Percentiles rank a stretch among this genome's conserved stretches.
phyloP scores from a whole-genome alignment of 2,888 invertebrate genomes.

The Aporophyla nigra region DNA sequence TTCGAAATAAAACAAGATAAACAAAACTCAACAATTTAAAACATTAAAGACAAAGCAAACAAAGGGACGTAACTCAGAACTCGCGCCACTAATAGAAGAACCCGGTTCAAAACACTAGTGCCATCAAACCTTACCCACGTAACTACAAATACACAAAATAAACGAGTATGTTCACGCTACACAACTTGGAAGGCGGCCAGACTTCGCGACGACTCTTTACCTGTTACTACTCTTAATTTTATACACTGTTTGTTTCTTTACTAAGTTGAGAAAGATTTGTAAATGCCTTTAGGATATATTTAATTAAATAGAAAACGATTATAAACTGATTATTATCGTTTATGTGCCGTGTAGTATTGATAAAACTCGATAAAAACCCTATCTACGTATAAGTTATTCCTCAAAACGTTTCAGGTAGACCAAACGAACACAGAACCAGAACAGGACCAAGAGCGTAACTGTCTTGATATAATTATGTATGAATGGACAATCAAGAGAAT shows the following conservation, averaged over 20 bases:
- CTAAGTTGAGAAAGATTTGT: slow-evolving; percentile 5
- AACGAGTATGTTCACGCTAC: slow-evolving; percentile 50
- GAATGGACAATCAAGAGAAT: not conserved
- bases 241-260: slow-evolving; percentile 30
- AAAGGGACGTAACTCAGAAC: slow-evolving; percentile 58
- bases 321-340: not conserved
- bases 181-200: slow-evolving; percentile 54
- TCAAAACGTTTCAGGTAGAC: not conserved
- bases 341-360: not conserved
- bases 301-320: not conserved
- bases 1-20: slow-evolving; percentile 13
- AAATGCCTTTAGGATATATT: slow-evolving; percentile 10
- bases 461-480: not conserved
- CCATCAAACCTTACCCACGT: slow-evolving; percentile 12
- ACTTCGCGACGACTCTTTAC: slow-evolving; percentile 33
- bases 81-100: slow-evolving; percentile 53
- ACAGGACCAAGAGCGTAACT: not conserved
- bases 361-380: not conserved
- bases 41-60: slow-evolving; percentile 57
- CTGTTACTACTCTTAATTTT: slow-evolving; percentile 58
- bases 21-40: slow-evolving; percentile 28
- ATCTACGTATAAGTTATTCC: not conserved
- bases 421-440: not conserved
- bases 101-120: slow-evolving; percentile 18
- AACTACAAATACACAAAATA: slow-evolving; percentile 34